Conservation (phyloP, 2,113 vertebrate species). For the Phaethon lepturus region DNA sequence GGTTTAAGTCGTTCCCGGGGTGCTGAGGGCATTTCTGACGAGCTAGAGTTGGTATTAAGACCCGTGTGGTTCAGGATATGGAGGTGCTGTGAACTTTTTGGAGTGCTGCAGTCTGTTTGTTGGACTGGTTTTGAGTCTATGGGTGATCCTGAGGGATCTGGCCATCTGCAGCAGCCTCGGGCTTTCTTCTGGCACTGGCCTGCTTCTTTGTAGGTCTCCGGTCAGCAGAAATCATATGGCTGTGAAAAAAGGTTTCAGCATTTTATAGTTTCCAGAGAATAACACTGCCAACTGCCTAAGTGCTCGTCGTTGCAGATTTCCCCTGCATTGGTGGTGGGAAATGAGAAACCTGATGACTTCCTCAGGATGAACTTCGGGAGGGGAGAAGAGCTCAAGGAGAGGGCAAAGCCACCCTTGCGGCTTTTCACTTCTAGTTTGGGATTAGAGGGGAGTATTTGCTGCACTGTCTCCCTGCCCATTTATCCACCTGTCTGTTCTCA, state of each 20-base stretch:
- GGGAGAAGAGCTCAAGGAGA: neutral
- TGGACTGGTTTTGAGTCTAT: neutral
- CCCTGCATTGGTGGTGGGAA: neutral
- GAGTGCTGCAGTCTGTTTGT: neutral
- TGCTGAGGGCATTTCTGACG: neutral
- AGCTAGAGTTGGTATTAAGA: neutral
- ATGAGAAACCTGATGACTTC: neutral
- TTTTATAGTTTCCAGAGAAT: constrained; percentile 3
- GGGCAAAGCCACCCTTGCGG: neutral
- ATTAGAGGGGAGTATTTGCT: neutral
- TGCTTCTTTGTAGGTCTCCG: neutral
- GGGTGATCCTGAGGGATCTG: neutral
- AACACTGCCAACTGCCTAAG: neutral
- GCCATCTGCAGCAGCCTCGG: neutral
- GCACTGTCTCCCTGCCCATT: neutral
- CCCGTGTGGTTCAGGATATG: neutral
- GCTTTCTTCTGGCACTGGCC: neutral
- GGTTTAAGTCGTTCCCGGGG: neutral
- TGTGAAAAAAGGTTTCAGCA: neutral
- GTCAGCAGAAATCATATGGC: constrained; percentile 22
- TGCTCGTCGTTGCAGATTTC: neutral
- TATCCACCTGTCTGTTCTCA: neutral
- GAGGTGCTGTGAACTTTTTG: neutral
- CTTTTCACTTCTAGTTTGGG: neutral
- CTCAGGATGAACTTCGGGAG: neutral